A percentile compares a stretch with the other conserved stretches of the same genome.
phyloP scores from a whole-genome alignment of 2,888 invertebrate species.

The Eustalomyia histrio region DNA sequence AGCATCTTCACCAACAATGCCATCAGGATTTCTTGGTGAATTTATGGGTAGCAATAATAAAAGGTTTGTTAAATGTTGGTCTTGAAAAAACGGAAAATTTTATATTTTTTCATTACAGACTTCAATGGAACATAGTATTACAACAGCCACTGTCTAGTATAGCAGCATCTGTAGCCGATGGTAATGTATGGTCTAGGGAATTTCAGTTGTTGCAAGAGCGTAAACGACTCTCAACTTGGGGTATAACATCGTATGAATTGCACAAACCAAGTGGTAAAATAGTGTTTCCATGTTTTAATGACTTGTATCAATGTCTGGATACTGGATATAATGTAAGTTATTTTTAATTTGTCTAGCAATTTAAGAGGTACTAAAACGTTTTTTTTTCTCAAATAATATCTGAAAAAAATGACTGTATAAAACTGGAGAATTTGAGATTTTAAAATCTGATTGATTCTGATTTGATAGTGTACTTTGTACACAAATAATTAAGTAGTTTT shows the following conservation, averaged over 20 bases:
- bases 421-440: too few species aligned
- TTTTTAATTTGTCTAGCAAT: not conserved
- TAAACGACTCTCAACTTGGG: conserved; percentile 94
- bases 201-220: conserved; percentile 95
- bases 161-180: conserved; percentile 73
- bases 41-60: conserved; percentile 30
- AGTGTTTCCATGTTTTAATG: conserved; percentile 94
- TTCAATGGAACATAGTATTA: conserved; percentile 90
- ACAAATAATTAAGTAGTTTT: too few species aligned
- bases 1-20: conserved; percentile 64
- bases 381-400: too few species aligned
- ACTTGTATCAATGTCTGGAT: conserved; percentile 91
- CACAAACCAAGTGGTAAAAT: conserved; percentile 90
- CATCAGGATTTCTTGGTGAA: conserved; percentile 43
- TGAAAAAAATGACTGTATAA: too few species aligned
- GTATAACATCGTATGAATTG: conserved; percentile 95
- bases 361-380: too few species aligned
- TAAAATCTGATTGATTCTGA: too few species aligned
- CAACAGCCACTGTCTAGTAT: conserved; percentile 88
- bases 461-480: too few species aligned
- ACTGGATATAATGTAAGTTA: conserved; percentile 84
- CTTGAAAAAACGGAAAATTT: too few species aligned
- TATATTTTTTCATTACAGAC: conserved; percentile 75
- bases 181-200: conserved; percentile 87
- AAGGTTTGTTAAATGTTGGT: conserved; percentile 24